These are phyloP conservation scores for Balaeniceps rex DNA, from an alignment of 2,113 vertebrate genomes.

Conservation along the genomic window DNA sequence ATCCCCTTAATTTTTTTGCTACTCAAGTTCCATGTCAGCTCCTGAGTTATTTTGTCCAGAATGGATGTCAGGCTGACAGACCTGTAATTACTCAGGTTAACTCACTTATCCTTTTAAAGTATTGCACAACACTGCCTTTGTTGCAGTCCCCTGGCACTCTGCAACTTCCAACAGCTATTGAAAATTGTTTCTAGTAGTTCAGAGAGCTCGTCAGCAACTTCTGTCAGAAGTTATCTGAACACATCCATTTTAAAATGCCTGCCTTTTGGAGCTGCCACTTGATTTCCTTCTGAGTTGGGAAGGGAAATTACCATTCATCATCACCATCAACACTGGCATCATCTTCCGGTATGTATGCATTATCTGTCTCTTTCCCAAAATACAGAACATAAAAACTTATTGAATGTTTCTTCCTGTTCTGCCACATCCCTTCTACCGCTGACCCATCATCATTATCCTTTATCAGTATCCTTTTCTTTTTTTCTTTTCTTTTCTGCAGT, in stretches of 20 bases:
- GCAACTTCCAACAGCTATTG: not conserved
- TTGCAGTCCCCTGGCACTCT: not conserved
- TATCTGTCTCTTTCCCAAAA: not conserved
- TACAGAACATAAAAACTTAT: not conserved
- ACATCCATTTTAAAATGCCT: not conserved
- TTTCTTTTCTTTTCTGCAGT: not conserved
- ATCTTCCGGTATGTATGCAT: conserved; percentile 35
- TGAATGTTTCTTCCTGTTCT: not conserved
- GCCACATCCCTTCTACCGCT: not conserved
- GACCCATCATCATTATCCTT: not conserved
- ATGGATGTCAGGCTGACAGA: not conserved
- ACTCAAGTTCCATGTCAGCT: not conserved
- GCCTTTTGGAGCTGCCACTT: not conserved
- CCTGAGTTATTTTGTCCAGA: not conserved
- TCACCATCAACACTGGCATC: not conserved
- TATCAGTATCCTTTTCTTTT: not conserved
- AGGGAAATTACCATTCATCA: conserved; percentile 27
- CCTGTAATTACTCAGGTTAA: not conserved
- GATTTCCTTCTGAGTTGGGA: conserved; percentile 40
- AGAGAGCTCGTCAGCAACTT: not conserved
- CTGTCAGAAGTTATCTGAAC: not conserved
- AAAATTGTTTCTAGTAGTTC: not conserved
- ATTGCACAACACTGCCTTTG: not conserved
- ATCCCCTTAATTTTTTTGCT: not conserved
- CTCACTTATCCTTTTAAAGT: not conserved